phyloP scores from a whole-genome alignment of 2,888 invertebrate species.

The Cantharis lateralis region DNA sequence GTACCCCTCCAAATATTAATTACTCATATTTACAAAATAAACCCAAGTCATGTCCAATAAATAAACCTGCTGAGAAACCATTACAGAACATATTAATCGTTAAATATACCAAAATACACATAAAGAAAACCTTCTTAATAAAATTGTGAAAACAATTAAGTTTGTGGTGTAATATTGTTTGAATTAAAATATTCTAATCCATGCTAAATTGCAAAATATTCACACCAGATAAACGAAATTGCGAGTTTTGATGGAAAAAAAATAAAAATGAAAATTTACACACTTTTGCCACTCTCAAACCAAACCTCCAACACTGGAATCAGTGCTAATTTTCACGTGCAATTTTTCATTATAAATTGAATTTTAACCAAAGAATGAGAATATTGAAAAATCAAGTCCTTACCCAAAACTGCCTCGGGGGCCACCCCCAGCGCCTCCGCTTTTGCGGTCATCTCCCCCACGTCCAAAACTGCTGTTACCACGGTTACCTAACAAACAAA shows the following conservation, averaged over 20 bases:
- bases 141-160: constrained; percentile 9
- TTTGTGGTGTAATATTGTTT: neutral
- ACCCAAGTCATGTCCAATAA: constrained; percentile 24
- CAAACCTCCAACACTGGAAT: neutral
- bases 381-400: constrained; percentile 48
- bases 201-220: neutral
- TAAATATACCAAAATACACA: constrained; percentile 7
- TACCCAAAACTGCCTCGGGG: constrained; percentile 65
- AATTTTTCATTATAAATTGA: neutral
- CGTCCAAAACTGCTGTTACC: constrained; percentile 35
- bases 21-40: constrained; percentile 2
- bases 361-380: neutral
- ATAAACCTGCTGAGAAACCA: constrained; percentile 30
- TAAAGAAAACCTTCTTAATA: constrained; percentile 15
- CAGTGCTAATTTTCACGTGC: neutral
- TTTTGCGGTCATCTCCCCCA: constrained; percentile 58
- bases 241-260: neutral
- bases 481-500: constrained; percentile 32
- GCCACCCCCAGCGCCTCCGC: constrained; percentile 61
- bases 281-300: neutral
- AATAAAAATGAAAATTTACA: neutral
- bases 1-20: neutral
- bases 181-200: neutral
- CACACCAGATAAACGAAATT: neutral
- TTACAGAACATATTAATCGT: constrained; percentile 8